phyloP scores from a whole-genome alignment of 2,113 vertebrate genomes.

The Passer montanus region DNA sequence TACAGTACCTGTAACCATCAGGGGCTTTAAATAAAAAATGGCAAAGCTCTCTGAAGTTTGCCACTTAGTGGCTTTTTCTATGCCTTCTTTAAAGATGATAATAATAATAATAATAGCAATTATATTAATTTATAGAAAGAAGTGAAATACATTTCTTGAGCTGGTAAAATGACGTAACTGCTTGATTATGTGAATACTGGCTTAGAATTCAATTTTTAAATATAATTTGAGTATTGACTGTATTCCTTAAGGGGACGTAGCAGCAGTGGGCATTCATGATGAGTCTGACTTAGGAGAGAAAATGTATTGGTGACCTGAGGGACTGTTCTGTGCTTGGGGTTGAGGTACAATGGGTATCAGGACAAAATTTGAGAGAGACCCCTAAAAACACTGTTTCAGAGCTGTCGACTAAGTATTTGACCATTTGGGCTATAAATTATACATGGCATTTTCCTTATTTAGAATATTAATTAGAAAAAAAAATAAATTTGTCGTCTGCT shows the following conservation, averaged over 20 bases:
- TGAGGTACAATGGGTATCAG: background rate
- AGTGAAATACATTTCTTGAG: background rate
- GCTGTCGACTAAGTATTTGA: background rate
- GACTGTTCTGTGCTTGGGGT: background rate
- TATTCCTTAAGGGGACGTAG: background rate
- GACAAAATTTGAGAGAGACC: background rate
- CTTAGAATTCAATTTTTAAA: background rate
- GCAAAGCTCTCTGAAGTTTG: background rate
- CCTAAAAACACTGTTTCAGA: background rate
- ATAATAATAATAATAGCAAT: background rate
- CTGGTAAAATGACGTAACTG: background rate
- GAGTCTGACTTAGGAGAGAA: background rate
- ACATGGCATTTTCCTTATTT: background rate
- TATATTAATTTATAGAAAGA: background rate
- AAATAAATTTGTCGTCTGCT: background rate
- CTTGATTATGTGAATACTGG: background rate
- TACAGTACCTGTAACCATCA: background rate
- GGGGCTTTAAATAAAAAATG: background rate
- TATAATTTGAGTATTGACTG: background rate
- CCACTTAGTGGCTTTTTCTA: background rate
- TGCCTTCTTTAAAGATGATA: background rate
- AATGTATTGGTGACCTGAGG: background rate
- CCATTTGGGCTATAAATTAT: background rate
- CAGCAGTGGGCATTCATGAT: background rate
- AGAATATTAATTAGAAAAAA: background rate